Percentiles rank a stretch among this genome's conserved stretches.
Conservation (phyloP, 2,113 vertebrate species). For the Cyphomyrus plagiostoma region DNA sequence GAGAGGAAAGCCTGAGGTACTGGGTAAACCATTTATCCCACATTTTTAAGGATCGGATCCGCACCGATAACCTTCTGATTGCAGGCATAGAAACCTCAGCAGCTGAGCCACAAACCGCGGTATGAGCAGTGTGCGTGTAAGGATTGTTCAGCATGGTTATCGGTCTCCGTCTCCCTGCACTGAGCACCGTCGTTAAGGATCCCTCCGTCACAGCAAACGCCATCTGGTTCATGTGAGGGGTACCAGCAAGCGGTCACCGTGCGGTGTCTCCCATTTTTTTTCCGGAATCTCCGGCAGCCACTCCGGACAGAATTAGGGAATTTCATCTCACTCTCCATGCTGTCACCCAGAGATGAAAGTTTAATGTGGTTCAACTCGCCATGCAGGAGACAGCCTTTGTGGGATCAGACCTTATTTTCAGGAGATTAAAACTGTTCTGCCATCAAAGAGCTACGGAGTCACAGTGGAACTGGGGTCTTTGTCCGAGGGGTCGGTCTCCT, state of each 20-base stretch:
- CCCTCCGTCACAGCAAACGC: not conserved
- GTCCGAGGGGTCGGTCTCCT: not conserved
- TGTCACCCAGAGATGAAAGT: constrained; percentile 4
- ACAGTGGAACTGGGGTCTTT: not conserved
- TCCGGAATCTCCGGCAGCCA: not conserved
- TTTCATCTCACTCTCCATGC: not conserved
- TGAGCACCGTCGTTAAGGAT: not conserved
- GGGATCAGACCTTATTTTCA: not conserved
- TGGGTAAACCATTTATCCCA: not conserved
- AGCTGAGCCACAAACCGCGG: not conserved
- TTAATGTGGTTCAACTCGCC: not conserved
- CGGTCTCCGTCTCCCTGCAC: not conserved
- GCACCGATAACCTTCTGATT: not conserved
- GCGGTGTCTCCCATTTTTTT: not conserved
- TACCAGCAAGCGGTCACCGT: not conserved
- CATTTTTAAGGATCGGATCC: not conserved
- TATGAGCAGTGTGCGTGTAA: not conserved
- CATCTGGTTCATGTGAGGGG: not conserved
- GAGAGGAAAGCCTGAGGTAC: not conserved
- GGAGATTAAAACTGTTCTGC: constrained; percentile 1
- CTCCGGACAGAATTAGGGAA: not conserved
- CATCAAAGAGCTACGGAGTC: not conserved
- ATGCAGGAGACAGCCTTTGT: not conserved
- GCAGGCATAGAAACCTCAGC: not conserved
- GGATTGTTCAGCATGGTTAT: not conserved